Evolutionary conservation across 2,888 invertebrate species (phyloP).

Genomic region (Thecocarcelia acutangulata): DNA sequence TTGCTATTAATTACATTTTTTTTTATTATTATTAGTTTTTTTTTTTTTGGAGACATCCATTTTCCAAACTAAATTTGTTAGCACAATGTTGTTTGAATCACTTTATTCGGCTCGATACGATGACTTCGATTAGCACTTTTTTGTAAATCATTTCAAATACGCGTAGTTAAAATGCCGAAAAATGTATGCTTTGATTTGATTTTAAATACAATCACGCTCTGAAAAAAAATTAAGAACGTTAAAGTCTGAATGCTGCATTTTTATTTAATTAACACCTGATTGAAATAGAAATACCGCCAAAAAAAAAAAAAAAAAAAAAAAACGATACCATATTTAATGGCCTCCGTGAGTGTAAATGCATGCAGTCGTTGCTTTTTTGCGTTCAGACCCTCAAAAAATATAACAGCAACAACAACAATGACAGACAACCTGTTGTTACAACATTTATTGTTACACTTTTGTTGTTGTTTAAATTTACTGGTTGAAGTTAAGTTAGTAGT

Average conservation of each 20-base stretch:
- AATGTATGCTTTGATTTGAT: too few relatives aligned
- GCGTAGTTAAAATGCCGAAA: too few relatives aligned
- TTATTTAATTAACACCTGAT: conserved; percentile 14
- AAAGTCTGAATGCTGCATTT: not conserved
- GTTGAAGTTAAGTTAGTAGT: conserved; percentile 4
- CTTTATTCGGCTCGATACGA: too few relatives aligned
- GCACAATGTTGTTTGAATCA: not conserved
- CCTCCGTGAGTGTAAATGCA: not conserved
- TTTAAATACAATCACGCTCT: not conserved
- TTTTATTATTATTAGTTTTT: too few relatives aligned
- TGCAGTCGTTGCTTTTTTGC: conserved; percentile 2
- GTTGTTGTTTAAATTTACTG: conserved; percentile 37
- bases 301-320: too few relatives aligned
- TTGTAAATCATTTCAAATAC: too few relatives aligned
- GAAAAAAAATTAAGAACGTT: not conserved
- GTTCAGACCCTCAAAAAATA: conserved; percentile 4
- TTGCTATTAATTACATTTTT: too few relatives aligned
- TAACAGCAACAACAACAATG: too few relatives aligned
- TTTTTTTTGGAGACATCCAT: too few relatives aligned
- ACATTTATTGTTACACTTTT: conserved; percentile 46
- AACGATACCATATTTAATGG: not conserved
- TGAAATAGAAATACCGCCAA: not conserved
- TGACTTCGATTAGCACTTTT: too few relatives aligned
- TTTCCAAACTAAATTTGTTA: not conserved
- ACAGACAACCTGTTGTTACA: conserved; percentile 53